Base-by-base conservation (phyloP, 64 coral and sea anemone species). In the Pocillopora verrucosa region DNA sequence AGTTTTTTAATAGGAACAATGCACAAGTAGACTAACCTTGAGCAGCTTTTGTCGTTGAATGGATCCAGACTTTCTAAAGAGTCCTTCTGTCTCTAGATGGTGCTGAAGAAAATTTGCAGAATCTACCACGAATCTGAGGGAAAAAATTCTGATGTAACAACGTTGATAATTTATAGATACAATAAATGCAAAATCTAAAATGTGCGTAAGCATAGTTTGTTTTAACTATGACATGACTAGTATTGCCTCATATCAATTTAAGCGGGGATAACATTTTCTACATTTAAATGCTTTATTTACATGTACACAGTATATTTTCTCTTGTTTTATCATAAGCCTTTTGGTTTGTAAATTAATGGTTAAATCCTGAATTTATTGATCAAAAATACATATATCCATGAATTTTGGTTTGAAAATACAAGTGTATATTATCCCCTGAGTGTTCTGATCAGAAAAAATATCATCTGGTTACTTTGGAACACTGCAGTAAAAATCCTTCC, bases 51-150 rank as follows among this genome's bases (percentile, higher is more conserved):
- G 97, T 77, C 97, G 79, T 63, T 93, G 93, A 76, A 95, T 89
- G 38, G 97, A 99, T 16, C 97, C 97, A 88, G 97, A 99, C 68
- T 99, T 99, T 90, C 97, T 92, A 59, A 99, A 99, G 9, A 99
- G 80, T 14, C 97, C 97, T 59, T 99, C 97, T 83, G 93, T 99
- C 58, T 75, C 89, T 60, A 99, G 77, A 89, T 99, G 91, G 41
- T 95, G 92, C 59, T 91, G 84, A 68, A 99, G 93, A 60, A 90
- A 99, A 41, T 78, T 87, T 78, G 93, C 90, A 72, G 93, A 87
- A 85, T 99, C 97, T 57, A 99, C 88, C 76, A 99, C 88, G 88
- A 99, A 99, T 86, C 97, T 99, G 37, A 60, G 17, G 36, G 15
- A 24, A 60, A 80, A 77, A 91, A 77, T 30, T 4, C 7, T 7